Conservation (phyloP, 1,140 invertebrate species). For the Protaetia brevitarsis region DNA sequence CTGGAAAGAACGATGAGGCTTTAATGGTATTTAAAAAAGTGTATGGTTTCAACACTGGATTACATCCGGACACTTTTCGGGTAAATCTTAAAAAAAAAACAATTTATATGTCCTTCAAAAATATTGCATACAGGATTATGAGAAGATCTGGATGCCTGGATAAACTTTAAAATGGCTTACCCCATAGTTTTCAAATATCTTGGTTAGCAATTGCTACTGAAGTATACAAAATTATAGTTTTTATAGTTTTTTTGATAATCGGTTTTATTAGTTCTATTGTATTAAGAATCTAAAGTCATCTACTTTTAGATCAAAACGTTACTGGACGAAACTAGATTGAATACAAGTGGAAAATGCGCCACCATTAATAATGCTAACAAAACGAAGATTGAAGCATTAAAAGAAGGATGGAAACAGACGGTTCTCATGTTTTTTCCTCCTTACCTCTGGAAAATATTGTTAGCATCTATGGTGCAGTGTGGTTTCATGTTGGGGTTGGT, state of each 20-base stretch:
- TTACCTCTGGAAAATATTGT: constrained; percentile 29
- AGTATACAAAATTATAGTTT: no score
- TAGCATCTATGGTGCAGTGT: constrained; percentile 35
- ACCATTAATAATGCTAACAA: constrained; percentile 24
- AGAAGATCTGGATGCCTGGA: no score
- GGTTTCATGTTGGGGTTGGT: constrained; percentile 37
- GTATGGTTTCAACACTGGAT: constrained; percentile 60
- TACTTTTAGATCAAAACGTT: constrained; percentile 31
- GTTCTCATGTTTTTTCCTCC: constrained; percentile 36
- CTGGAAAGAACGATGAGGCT: constrained; percentile 66
- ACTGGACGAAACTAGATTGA: constrained; percentile 33
- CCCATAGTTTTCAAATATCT: no score
- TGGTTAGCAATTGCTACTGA: no score
- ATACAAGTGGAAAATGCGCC: constrained; percentile 9
- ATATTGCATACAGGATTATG: no score
- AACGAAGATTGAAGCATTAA: constrained; percentile 28
- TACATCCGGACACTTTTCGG: constrained; percentile 60
- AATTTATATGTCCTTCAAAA: no score
- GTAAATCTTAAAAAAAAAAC: no score
- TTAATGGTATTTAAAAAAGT: constrained; percentile 59
- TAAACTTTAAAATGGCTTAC: no score
- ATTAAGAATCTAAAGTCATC: neutral
- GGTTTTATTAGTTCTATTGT: neutral
- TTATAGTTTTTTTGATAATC: no score
- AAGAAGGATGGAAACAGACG: constrained; percentile 34